These are phyloP conservation scores for Bradypodion ventrale DNA, from an alignment of 2,797 vertebrate genomes.

Conservation along the genomic window DNA sequence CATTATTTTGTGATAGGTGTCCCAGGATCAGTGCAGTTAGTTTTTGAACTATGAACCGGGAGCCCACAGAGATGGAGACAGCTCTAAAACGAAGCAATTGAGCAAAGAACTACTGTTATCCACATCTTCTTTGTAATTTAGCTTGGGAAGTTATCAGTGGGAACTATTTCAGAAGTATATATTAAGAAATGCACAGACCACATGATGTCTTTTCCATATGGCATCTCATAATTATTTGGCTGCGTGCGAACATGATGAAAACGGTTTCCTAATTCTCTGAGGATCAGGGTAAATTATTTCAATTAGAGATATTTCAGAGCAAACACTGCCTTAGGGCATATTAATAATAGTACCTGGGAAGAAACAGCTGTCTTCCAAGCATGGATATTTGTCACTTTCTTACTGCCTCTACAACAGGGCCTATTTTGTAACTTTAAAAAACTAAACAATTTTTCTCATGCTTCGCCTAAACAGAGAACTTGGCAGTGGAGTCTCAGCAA, in stretches of 20 bases:
- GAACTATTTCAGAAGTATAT: slow-evolving; percentile 80
- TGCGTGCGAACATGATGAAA: slow-evolving; percentile 83
- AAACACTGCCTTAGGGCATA: slow-evolving; percentile 85
- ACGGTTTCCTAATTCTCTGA: slow-evolving; percentile 84
- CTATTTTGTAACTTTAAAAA: slow-evolving; percentile 84
- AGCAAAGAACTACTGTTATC: slow-evolving; percentile 68
- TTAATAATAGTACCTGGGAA: slow-evolving; percentile 96
- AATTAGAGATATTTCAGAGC: slow-evolving; percentile 88
- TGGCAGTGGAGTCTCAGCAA: slow-evolving; percentile 85
- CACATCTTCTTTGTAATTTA: slow-evolving; percentile 79
- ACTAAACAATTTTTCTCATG: slow-evolving; percentile 80
- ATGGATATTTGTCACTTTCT: slow-evolving; percentile 80
- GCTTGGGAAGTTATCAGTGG: slow-evolving; percentile 79
- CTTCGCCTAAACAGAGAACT: slow-evolving; percentile 93
- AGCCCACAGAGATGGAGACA: slow-evolving; percentile 73
- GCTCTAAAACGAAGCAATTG: slow-evolving; percentile 72
- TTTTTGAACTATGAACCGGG: slow-evolving; percentile 71
- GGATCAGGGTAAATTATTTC: slow-evolving; percentile 87
- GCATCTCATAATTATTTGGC: slow-evolving; percentile 84
- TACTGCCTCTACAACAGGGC: slow-evolving; percentile 76
- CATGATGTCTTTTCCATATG: slow-evolving; percentile 88
- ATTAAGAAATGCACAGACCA: slow-evolving; percentile 80
- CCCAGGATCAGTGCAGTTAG: slow-evolving; percentile 70
- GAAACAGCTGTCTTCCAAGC: slow-evolving; percentile 93
- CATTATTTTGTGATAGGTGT: slow-evolving; percentile 66